Conservation (phyloP, 2,113 vertebrate genomes). For the Ursus arctos region DNA sequence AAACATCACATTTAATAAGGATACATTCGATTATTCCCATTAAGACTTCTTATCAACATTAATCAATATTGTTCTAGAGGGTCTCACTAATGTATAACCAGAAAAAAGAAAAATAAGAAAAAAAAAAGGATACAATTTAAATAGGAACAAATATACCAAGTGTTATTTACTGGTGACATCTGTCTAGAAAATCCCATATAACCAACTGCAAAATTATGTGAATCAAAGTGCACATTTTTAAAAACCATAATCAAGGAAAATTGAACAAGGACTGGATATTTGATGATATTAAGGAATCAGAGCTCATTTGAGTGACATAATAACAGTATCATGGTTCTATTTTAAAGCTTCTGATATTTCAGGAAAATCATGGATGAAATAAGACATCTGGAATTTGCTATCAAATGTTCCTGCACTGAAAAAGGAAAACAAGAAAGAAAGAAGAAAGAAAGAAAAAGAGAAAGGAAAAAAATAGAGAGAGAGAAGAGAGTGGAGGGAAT, state of each 20-base stretch:
- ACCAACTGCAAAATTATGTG: neutral
- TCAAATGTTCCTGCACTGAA: neutral
- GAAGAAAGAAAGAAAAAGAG: neutral
- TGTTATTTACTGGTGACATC: neutral
- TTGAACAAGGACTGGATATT: neutral
- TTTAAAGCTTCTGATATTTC: conserved; percentile 1
- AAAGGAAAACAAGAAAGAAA: neutral
- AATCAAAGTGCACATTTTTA: neutral
- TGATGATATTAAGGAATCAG: neutral
- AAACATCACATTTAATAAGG: neutral
- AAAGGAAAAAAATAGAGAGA: rapidly evolving
- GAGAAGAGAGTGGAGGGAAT: rapidly evolving
- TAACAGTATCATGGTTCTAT: neutral
- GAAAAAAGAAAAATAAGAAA: neutral
- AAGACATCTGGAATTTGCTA: neutral
- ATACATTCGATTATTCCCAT: neutral
- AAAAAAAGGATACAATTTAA: neutral
- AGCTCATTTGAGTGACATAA: neutral
- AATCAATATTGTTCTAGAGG: neutral
- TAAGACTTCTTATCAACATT: neutral
- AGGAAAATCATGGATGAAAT: neutral
- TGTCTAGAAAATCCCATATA: neutral
- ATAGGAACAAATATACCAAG: neutral
- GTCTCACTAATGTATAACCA: neutral
- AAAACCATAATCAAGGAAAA: conserved; percentile 12